A percentile compares a stretch with the other conserved stretches of the same genome.
Evolutionary conservation across 2,888 invertebrate species (phyloP).

Genomic region (Odontocerum albicorne): DNA sequence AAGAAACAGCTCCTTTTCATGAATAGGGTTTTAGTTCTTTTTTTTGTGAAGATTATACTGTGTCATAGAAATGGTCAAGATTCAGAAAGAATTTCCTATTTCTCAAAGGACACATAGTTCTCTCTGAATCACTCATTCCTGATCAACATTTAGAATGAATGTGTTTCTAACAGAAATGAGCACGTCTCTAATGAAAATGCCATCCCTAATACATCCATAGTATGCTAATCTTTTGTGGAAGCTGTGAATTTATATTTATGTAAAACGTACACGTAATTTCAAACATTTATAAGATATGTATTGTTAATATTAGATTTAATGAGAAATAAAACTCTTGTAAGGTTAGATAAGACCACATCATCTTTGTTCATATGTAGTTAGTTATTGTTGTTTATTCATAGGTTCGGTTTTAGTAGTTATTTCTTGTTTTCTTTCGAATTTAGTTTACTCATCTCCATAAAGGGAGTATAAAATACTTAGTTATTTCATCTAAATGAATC

Average conservation of each 20-base stretch:
- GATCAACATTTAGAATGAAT: too few relatives aligned
- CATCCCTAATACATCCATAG: too few relatives aligned
- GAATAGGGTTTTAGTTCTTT: too few relatives aligned
- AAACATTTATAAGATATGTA: conserved; percentile 22
- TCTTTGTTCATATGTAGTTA: conserved; percentile 31
- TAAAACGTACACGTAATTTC: conserved; percentile 13
- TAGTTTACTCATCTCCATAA: conserved; percentile 5
- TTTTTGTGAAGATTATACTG: too few relatives aligned
- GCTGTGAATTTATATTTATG: background rate
- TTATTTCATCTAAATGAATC: too few relatives aligned
- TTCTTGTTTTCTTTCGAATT: conserved; percentile 18
- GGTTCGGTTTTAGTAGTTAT: conserved; percentile 27
- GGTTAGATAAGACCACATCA: conserved; percentile 31
- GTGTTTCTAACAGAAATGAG: too few relatives aligned
- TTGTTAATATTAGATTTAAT: conserved; percentile 25
- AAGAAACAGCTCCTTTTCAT: too few relatives aligned
- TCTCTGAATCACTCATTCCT: too few relatives aligned
- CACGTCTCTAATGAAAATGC: too few relatives aligned
- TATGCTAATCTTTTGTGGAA: conserved; percentile 1
- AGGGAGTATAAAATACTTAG: conserved; percentile 15
- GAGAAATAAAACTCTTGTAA: conserved; percentile 27
- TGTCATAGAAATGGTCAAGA: too few relatives aligned
- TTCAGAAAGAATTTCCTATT: too few relatives aligned
- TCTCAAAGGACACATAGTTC: too few relatives aligned
- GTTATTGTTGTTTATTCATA: conserved; percentile 33